Evolutionary conservation across 2,113 vertebrate genomes (phyloP).

Genomic region (Chionomys nivalis): DNA sequence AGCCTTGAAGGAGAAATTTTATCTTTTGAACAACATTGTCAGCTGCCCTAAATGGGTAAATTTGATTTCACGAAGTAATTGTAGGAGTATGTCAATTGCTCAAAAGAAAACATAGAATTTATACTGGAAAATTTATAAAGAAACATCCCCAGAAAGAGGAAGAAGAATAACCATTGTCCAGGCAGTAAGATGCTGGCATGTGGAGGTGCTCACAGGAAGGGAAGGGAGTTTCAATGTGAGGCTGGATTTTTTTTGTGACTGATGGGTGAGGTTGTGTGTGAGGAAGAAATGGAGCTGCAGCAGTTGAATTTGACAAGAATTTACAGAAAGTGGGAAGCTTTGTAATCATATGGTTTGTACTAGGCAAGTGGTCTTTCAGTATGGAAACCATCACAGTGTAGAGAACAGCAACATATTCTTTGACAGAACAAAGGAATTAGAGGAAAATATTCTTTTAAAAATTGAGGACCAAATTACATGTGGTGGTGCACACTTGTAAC

Average conservation of each 20-base stretch:
- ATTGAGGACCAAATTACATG: background rate
- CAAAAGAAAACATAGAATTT: background rate
- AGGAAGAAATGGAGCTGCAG: background rate
- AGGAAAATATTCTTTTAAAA: background rate
- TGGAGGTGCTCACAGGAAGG: background rate
- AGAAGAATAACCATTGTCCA: background rate
- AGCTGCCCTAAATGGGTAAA: background rate
- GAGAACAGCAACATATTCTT: background rate
- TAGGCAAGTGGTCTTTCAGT: background rate
- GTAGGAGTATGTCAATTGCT: background rate
- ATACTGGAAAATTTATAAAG: slow-evolving; percentile 1
- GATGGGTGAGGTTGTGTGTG: no score
- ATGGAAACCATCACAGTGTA: background rate
- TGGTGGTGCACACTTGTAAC: background rate
- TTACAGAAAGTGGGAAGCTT: background rate
- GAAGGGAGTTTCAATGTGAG: background rate
- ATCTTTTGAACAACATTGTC: background rate
- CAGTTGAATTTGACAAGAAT: slow-evolving; percentile 34
- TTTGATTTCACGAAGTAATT: background rate
- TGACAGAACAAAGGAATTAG: background rate
- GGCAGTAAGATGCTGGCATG: background rate
- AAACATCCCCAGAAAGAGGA: background rate
- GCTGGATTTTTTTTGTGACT: background rate
- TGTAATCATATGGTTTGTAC: background rate
- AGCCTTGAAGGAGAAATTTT: background rate